These are phyloP conservation scores for Numenius phaeopus DNA, from an alignment of 2,797 vertebrate genomes.

Conservation along the genomic window DNA sequence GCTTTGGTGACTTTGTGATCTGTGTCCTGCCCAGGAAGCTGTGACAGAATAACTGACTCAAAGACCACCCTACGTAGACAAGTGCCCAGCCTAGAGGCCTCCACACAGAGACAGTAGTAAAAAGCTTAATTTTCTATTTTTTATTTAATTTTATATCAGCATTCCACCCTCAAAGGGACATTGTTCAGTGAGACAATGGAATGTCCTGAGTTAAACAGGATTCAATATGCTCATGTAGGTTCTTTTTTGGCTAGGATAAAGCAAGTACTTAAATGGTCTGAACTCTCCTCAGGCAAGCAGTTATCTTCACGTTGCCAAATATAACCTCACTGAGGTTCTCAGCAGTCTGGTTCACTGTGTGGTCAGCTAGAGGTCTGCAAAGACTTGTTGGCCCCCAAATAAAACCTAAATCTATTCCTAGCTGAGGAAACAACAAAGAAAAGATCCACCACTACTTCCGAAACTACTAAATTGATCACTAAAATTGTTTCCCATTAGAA, in stretches of 20 bases:
- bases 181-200: background rate
- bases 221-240: background rate
- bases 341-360: background rate
- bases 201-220: background rate
- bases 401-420: background rate
- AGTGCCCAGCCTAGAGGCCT: background rate
- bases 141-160: background rate
- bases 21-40: background rate
- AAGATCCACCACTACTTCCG: background rate
- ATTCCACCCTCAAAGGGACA: background rate
- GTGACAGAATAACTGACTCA: background rate
- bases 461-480: background rate
- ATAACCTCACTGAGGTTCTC: background rate
- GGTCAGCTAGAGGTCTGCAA: background rate
- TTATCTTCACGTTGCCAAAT: background rate
- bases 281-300: background rate
- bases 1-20: background rate
- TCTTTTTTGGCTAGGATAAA: background rate
- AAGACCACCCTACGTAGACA: background rate
- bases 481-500: background rate
- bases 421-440: background rate
- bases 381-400: background rate
- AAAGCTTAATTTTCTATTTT: background rate
- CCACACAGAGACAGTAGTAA: rapidly evolving
- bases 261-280: background rate